phyloP scores from a whole-genome alignment of 1,140 invertebrate species.

The Tetramorium parvispinum region DNA sequence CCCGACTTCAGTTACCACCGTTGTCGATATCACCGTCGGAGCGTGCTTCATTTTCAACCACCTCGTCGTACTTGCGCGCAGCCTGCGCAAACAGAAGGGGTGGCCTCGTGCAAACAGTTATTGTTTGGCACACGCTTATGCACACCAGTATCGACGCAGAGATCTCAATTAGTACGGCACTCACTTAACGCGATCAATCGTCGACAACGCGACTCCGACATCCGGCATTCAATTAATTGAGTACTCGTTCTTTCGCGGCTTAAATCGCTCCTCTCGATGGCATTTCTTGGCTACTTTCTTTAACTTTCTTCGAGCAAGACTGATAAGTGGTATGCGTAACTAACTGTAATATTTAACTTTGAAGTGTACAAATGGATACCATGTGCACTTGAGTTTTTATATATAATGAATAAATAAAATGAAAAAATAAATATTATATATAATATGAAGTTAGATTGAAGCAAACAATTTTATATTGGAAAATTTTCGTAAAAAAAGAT shows the following conservation, averaged over 20 bases:
- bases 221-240: conserved; percentile 53
- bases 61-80: conserved; percentile 68
- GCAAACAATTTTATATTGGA: neutral
- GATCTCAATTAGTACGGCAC: conserved; percentile 82
- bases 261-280: neutral
- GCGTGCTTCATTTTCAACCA: conserved; percentile 57
- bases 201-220: conserved; percentile 6
- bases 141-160: conserved; percentile 69
- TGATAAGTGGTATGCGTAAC: neutral
- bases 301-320: neutral
- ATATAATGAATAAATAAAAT: too few species aligned
- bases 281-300: neutral
- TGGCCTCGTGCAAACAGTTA: conserved; percentile 84
- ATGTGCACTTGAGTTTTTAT: neutral
- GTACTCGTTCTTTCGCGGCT: conserved; percentile 4
- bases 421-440: too few species aligned
- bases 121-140: conserved; percentile 80
- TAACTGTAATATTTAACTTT: neutral
- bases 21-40: conserved; percentile 28
- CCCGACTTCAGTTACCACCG: conserved; percentile 29
- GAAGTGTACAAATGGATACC: neutral
- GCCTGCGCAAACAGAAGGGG: conserved; percentile 83
- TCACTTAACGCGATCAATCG: conserved; percentile 79
- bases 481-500: neutral
- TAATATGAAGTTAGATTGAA: neutral